Evolutionary conservation across 1,140 invertebrate species (phyloP), one percentile per base, ranked within the genome.

Genomic region (Protaetia brevitarsis): DNA sequence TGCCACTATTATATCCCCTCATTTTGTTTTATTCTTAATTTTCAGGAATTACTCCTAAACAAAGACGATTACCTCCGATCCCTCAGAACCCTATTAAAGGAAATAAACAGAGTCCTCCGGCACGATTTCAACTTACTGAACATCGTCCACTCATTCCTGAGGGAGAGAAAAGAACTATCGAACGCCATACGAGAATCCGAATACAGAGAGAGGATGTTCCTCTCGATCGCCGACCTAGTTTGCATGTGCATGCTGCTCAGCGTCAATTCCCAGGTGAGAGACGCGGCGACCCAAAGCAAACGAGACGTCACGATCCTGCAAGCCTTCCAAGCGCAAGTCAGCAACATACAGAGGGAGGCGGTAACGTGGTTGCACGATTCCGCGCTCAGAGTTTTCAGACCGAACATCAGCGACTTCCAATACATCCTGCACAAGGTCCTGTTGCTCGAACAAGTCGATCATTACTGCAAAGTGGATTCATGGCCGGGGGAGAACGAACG

Each of bases 401-500:
- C 93, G 2, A 85, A 83, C 23, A 81, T 86, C 8, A 82, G 81
- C 29, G 93, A 95, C 65, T 92, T 91, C 73, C 81, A 89, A 56
- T 88, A 89, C 68, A 90, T 89, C 21, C 79, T 97, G 30, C 89
- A 94, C 71, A 97, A 97, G 79, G 84, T 96, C 60, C 82, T 96
- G 72, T 86, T 97, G 58, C 82, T 97, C 72, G 95, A 97, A 77
- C 84, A 86, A 65, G 80, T 87, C 1, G 95, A 97, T 65, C 87
- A 90, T 37, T 97, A 97, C 80, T 94, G 89, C 73, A 94, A 93
- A 74, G 85, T 91, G 66, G 96, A 98, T 79, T 95, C 92, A 77
- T 98, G 95, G 95, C 96, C 95, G 0, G 75, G 92, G 3, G 96
- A 98, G 77, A 86, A 86, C 21, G 94, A 97, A 71, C 82, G 93